These are phyloP conservation scores for Lissonota sp. DNA, from an alignment of 2,888 invertebrate species.

Conservation along the genomic window DNA sequence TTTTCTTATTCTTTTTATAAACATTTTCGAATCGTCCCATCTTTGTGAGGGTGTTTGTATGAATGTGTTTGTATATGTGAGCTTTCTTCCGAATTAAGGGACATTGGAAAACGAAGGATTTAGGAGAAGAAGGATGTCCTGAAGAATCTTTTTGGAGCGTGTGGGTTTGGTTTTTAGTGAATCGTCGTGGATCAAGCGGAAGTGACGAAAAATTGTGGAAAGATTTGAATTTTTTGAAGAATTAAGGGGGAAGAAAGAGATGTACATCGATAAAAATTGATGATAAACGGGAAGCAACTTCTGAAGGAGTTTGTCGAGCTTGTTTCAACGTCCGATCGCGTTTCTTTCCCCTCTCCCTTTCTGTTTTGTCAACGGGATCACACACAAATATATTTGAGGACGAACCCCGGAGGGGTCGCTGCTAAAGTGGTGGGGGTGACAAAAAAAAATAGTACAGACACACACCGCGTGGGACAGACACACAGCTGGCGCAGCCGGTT, in stretches of 20 bases:
- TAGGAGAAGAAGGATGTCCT: neutral
- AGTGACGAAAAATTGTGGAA: too few species aligned
- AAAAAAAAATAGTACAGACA: slow-evolving; percentile 52
- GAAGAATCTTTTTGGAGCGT: too few species aligned
- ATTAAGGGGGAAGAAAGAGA: too few species aligned
- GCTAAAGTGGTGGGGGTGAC: neutral
- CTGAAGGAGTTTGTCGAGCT: too few species aligned
- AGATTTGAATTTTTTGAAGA: too few species aligned
- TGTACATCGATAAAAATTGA: too few species aligned
- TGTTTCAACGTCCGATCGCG: too few species aligned
- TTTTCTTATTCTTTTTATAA: neutral
- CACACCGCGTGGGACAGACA: slow-evolving; percentile 60
- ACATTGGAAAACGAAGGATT: too few species aligned
- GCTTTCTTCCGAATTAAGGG: neutral
- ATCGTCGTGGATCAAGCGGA: too few species aligned
- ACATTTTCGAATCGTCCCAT: neutral
- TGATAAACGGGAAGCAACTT: too few species aligned
- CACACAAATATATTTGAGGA: slow-evolving; percentile 5
- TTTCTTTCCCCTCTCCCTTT: slow-evolving; percentile 13
- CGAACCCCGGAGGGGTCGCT: slow-evolving; percentile 28
- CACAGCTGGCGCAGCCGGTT: slow-evolving; percentile 67
- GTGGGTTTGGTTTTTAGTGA: too few species aligned
- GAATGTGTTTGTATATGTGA: neutral
- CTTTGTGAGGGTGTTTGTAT: neutral
- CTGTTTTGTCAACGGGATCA: neutral